These are phyloP conservation scores for Axea sp. DNA, from an alignment of 2,888 invertebrate species.

Conservation along the genomic window DNA sequence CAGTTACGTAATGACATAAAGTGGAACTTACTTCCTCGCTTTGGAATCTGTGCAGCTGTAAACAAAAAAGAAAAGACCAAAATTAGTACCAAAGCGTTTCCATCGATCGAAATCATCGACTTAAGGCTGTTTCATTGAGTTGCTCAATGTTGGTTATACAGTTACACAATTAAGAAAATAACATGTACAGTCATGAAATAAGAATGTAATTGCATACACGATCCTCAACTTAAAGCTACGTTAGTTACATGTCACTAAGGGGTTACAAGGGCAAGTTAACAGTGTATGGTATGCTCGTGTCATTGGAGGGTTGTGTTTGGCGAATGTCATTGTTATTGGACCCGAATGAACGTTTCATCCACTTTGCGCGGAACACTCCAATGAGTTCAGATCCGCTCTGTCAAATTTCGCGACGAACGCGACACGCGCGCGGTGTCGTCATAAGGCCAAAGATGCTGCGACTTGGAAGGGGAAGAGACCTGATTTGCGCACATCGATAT, in stretches of 20 bases:
- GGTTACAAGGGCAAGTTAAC: slow-evolving; percentile 64
- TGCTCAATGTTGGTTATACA: slow-evolving; percentile 67
- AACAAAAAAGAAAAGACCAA: slow-evolving; percentile 80
- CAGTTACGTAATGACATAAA: no score
- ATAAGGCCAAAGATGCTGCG: slow-evolving; percentile 61
- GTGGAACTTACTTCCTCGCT: slow-evolving; percentile 89
- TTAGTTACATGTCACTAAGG: slow-evolving; percentile 77
- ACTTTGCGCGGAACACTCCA: slow-evolving; percentile 5
- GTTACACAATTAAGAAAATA: slow-evolving; percentile 76
- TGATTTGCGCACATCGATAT: slow-evolving; percentile 24
- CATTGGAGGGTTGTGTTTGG: slow-evolving; percentile 46
- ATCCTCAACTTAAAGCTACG: slow-evolving; percentile 76
- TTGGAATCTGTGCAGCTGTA: slow-evolving; percentile 93
- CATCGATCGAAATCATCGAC: slow-evolving; percentile 20
- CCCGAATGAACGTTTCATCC: slow-evolving; percentile 23
- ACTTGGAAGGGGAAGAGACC: slow-evolving; percentile 30
- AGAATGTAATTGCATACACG: slow-evolving; percentile 76
- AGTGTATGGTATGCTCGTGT: slow-evolving; percentile 60
- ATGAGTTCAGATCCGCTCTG: no score
- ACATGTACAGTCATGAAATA: slow-evolving; percentile 77
- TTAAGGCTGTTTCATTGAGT: slow-evolving; percentile 56
- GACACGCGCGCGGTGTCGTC: slow-evolving; percentile 40
- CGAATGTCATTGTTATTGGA: slow-evolving; percentile 18
- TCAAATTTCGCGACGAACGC: slow-evolving; percentile 37
- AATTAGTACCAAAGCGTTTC: slow-evolving; percentile 64